Evolutionary conservation across 2,113 vertebrate species (phyloP), one percentile per base, ranked within the genome.

Genomic region (Rostratula benghalensis): DNA sequence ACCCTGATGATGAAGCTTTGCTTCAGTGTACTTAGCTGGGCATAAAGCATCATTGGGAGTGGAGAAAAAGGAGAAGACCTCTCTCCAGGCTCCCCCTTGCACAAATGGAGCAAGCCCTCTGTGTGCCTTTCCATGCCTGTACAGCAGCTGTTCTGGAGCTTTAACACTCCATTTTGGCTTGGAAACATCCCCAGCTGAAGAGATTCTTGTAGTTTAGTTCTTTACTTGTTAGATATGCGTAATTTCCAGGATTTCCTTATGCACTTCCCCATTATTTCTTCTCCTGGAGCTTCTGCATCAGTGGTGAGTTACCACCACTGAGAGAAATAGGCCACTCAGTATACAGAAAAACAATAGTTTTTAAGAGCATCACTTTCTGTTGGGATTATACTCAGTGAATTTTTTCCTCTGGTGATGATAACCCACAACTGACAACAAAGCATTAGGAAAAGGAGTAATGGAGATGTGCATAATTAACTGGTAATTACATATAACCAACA

Each of bases 161-260:
- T 61, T 85, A 88, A 88, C 54, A 59, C 41, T 88, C 54, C 46
- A 33, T 77, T 96, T 95, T 93, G 71, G 25, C 64, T 78, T 94
- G 70, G 78, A 46, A 88, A 24, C 14, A 9, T 81, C 89, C 75
- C 59, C 79, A 90, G 46, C 23, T 83, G 45, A 91, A 67, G 48
- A 20, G n/a, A 35, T 59, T 90, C 63, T 86, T 59, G 51, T 14
- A 74, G 41, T 70, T 91, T 48, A 76, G 21, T 73, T 65, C 46
- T 89, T 77, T 69, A 17, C 39, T 83, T 74, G 51, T 57, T 41
- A 68, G 50, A n/a, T 80, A 41, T 24, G 24, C 2, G 3, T 43
- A 27, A 43, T 57, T 82, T 68, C 23, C 37, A 63, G 31, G 80
- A 81, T 91, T 87, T 91, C 10, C 33, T 73, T 89, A 53, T 48